A percentile compares a stretch with the other conserved stretches of the same genome.
phyloP scores from a whole-genome alignment of 2,113 vertebrate species.

The Parus major region DNA sequence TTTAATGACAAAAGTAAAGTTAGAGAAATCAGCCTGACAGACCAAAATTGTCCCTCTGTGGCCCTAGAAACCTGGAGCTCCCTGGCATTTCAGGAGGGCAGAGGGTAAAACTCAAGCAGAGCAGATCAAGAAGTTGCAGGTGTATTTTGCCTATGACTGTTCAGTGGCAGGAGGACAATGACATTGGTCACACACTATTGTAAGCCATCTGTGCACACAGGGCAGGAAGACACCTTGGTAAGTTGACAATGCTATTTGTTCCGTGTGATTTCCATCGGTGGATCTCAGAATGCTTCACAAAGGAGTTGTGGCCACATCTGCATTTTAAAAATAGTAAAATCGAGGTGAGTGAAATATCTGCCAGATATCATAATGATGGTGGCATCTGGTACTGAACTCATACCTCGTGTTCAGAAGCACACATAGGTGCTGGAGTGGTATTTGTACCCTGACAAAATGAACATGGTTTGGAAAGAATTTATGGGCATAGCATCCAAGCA shows the following conservation, averaged over 20 bases:
- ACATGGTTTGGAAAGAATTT: background rate
- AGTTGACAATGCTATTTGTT: background rate
- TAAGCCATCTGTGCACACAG: background rate
- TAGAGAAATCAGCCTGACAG: background rate
- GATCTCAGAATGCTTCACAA: background rate
- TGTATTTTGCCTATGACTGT: background rate
- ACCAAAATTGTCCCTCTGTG: background rate
- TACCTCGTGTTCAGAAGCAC: background rate
- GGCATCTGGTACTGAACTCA: background rate
- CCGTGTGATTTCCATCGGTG: background rate
- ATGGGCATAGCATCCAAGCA: background rate
- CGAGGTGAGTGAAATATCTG: background rate
- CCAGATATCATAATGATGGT: background rate
- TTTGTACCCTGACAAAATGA: background rate
- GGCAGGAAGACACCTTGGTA: background rate
- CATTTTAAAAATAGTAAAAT: background rate
- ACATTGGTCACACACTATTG: accelerated
- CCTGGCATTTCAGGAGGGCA: background rate
- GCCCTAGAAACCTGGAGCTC: background rate
- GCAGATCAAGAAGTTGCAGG: background rate
- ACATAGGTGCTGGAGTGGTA: accelerated
- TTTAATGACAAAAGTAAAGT: background rate
- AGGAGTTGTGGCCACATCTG: background rate
- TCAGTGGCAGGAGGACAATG: background rate
- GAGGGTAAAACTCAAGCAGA: background rate